Evolutionary conservation across 2,888 invertebrate genomes (phyloP).

Genomic region (Cosmia trapezina): DNA sequence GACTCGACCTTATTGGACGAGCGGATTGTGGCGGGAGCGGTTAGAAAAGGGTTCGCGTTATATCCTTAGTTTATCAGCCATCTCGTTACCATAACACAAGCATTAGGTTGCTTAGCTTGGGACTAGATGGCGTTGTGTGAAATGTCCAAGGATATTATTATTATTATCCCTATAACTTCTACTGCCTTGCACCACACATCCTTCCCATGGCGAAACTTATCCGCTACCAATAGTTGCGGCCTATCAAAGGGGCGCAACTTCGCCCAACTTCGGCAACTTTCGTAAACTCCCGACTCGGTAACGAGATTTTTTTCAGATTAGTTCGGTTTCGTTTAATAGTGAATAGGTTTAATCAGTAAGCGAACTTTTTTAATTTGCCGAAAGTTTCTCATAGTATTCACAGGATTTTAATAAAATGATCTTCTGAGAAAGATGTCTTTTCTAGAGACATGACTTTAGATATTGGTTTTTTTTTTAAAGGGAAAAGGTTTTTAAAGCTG

Average conservation of each 20-base stretch:
- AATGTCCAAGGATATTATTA: no score
- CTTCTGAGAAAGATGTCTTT: conserved; percentile 34
- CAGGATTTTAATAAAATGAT: conserved; percentile 58
- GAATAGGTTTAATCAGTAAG: conserved; percentile 74
- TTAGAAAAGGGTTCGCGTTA: no score
- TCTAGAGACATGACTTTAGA: conserved; percentile 3
- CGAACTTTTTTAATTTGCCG: conserved; percentile 70
- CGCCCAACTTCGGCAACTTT: conserved; percentile 62
- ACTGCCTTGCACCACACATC: conserved; percentile 57
- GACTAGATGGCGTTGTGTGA: no score
- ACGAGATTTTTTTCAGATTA: conserved; percentile 79
- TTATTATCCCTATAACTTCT: background rate
- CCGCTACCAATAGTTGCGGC: conserved; percentile 80
- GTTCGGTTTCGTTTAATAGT: conserved; percentile 73
- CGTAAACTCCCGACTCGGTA: conserved; percentile 70
- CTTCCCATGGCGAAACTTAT: conserved; percentile 74
- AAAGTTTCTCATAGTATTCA: conserved; percentile 56
- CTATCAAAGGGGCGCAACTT: conserved; percentile 68
- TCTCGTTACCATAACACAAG: no score
- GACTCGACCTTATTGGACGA: no score
- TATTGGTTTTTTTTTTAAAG: conserved; percentile 10
- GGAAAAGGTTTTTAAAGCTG: conserved; percentile 10
- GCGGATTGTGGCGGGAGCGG: no score
- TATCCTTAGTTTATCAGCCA: no score
- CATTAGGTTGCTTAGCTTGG: no score